These are phyloP conservation scores for Oxycera nigricornis DNA, from an alignment of 2,888 invertebrate genomes.

Conservation along the genomic window DNA sequence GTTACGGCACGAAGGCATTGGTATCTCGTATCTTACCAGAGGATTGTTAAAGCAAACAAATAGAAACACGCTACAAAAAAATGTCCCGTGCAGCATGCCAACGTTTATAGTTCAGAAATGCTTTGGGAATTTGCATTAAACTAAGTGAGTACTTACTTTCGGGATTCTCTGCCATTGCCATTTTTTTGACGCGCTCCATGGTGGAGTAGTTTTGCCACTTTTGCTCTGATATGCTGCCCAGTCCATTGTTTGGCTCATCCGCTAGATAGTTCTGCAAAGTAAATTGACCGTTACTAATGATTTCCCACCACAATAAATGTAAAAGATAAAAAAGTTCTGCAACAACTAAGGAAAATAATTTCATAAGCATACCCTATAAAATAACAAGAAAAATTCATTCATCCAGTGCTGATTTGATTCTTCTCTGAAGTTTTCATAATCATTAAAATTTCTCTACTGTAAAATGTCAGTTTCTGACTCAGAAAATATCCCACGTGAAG, in stretches of 20 bases:
- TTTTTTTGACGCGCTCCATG: slow-evolving; percentile 52
- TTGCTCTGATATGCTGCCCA: slow-evolving; percentile 53
- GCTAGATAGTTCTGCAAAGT: slow-evolving; percentile 53
- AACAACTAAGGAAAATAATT: no score
- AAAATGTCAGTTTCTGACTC: no score
- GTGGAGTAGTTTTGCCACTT: slow-evolving; percentile 55
- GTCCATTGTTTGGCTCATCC: slow-evolving; percentile 50
- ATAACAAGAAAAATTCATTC: no score
- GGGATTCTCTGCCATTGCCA: slow-evolving; percentile 11
- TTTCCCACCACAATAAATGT: neutral
- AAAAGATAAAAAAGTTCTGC: neutral
- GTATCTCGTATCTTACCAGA: neutral
- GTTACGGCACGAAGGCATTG: neutral
- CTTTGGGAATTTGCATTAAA: no score
- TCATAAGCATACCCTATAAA: no score
- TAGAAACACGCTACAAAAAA: no score
- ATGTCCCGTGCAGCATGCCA: no score
- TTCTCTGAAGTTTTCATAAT: no score
- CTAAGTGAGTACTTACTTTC: slow-evolving; percentile 8
- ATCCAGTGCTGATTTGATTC: no score
- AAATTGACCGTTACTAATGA: neutral
- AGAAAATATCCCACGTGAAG: neutral
- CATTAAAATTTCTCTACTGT: no score
- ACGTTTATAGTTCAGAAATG: no score
- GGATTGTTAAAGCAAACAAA: neutral